Evolutionary conservation across 2,888 invertebrate species (phyloP), one percentile per base, ranked within the genome.

Genomic region (Tetrapedia diversipes): DNA sequence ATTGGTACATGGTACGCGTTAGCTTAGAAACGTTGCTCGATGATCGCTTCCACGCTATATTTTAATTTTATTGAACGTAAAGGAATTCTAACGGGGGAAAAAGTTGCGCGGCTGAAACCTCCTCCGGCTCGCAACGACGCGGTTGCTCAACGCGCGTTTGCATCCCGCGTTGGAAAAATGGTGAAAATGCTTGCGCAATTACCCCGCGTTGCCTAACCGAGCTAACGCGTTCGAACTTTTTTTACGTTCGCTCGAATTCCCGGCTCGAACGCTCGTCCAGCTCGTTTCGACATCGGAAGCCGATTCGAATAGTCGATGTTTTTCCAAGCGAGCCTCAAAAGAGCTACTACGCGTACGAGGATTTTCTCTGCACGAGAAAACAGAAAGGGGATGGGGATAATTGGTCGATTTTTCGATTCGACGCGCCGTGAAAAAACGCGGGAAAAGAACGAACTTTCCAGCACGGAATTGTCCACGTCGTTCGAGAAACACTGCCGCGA

Each of bases 61-160:
- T 64, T 70, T 71, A 47, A 76, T 71, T 80, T 80, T 80, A 79
- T 79, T 60, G 47, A 37, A 71, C 37, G 34, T 6, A 11, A 1
- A 45, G 64, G 71, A 64, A 64, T 39, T 74, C 59, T 53, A 74
- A 64, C 64, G 57, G 71, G 51, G 71, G 71, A n/a, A n/a, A 70
- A 61, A 70, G 63, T 63, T 54, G 29, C 51, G 16, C 43, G 41
- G 34, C 27, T 14, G 56, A 16, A 39, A 41, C 41, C 22, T 7
- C 1, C 14, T 7, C 1, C 14, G 19, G 14, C 19, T 14, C 22
- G 39, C 11, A 39, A 51, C 39, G 60, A 32, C 29, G 32, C 22
- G 39, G 45, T 69, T 61, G 68, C 69, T 16, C 39, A 39, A 69
- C 60, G 37, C 16, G n/a, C 4, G 24, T 56, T 47, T 56, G 60